Conservation (phyloP, 2,888 invertebrate genomes). For the Eupeodes luniger region DNA sequence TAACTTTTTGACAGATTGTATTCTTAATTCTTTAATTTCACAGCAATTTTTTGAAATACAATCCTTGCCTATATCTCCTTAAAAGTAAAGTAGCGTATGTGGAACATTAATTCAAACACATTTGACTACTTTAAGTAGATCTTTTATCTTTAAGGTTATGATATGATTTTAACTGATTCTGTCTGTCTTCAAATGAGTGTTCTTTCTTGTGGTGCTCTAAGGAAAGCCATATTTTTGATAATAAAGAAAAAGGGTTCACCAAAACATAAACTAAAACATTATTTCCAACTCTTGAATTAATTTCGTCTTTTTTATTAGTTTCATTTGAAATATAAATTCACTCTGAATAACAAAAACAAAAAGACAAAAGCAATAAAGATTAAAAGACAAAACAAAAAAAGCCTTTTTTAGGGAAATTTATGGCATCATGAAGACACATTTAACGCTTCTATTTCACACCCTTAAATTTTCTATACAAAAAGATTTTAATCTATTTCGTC, state of each 20-base stretch:
- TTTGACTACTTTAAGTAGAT: not conserved
- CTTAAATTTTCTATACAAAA: constrained; percentile 27
- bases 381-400: not conserved
- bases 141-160: not conserved
- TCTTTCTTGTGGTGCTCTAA: too few relatives aligned
- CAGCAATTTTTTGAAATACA: too few relatives aligned
- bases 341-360: not conserved
- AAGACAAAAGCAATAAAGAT: not conserved
- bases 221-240: too few relatives aligned
- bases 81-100: not conserved
- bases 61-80: too few relatives aligned
- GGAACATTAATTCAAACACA: not conserved
- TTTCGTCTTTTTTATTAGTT: not conserved
- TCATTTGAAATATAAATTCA: not conserved
- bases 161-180: not conserved
- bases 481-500: constrained; percentile 40
- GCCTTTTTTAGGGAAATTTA: constrained; percentile 39
- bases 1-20: too few relatives aligned
- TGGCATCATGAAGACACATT: constrained; percentile 47
- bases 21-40: too few relatives aligned
- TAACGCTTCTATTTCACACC: not conserved
- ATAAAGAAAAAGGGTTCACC: too few relatives aligned
- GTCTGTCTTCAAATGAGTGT: too few relatives aligned
- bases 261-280: not conserved
- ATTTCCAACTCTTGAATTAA: not conserved